Conservation (phyloP, 2,797 vertebrate genomes). For the Pipistrellus nathusii region DNA sequence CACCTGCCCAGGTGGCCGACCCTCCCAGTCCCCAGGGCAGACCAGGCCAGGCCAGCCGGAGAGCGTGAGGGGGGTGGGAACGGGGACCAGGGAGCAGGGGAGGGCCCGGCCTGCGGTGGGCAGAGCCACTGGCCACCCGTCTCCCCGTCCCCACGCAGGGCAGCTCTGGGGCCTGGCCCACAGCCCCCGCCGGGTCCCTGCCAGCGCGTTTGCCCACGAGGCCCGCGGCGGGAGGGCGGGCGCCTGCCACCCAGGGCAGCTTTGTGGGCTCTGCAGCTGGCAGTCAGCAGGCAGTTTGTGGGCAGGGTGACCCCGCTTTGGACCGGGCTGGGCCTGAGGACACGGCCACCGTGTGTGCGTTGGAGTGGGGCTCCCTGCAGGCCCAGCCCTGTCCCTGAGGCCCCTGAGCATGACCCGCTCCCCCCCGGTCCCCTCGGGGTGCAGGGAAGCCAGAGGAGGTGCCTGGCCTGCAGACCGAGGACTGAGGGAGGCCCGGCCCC, state of each 20-base stretch:
- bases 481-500: too few relatives aligned
- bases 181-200: background rate
- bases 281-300: background rate
- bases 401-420: background rate
- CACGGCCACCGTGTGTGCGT: background rate
- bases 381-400: too few relatives aligned
- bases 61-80: too few relatives aligned
- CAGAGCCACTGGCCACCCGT: background rate
- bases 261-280: background rate
- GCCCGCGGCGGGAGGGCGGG: background rate
- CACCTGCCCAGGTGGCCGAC: background rate
- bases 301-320: accelerated
- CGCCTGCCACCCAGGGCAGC: background rate
- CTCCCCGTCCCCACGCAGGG: accelerated
- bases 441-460: background rate
- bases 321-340: accelerated
- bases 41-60: background rate
- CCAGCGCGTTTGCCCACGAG: background rate
- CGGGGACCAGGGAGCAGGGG: background rate
- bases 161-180: background rate
- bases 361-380: background rate
- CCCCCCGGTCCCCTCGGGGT: accelerated
- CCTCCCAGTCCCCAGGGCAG: accelerated
- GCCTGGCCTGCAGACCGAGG: background rate
- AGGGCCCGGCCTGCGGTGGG: background rate